Base-by-base conservation (phyloP, 2,113 vertebrate genomes). In the Nansenia antarctica region DNA sequence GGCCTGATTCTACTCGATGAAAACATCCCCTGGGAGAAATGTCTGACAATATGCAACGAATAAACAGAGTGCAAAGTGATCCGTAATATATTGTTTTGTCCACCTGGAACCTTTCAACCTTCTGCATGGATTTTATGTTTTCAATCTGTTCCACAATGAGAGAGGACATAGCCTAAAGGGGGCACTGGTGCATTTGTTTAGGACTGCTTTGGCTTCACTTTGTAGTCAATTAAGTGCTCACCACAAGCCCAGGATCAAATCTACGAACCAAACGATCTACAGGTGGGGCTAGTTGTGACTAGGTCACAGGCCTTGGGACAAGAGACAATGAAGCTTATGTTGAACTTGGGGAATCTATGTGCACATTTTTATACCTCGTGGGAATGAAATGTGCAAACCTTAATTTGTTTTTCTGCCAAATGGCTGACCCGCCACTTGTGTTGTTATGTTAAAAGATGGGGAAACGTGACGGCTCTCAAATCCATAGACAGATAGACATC, bases 81-180 rank as follows among this genome's bases (percentile, higher is more conserved):
- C 81, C 77, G 1, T 77, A 71, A 73, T 65, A 70, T 69, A 67
- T 83, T 85, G 83, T 81, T 82, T 77, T 69, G 77, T 59, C 67
- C 80, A 78, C 77, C 82, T 86, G 84, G 71, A 82, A 42, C 79
- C 81, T 73, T 80, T 79, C 75, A 82, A 78, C 69, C 62, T 69
- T 77, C 61, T 6, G 42, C 54, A 5, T 9, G n/a, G 67, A 60
- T 35, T 69, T 55, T 60, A 87, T 80, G 85, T 77, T 85, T 70
- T 69, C 63, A 72, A 55, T 81, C 70, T 77, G 71, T 73, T 81
- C 74, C 68, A 58, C 1, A 2, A 55, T 29, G 74, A 80, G 55
- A 70, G 67, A 30, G 12, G 7, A 22, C 20, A 9, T 11, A 47
- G 65, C 82, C 84, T 76, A 58, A 76, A 83, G 86, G 75, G 70